Evolutionary conservation across 2,797 vertebrate species (phyloP), one percentile per base, ranked within the genome.

Genomic region (Aulostomus chinensis): DNA sequence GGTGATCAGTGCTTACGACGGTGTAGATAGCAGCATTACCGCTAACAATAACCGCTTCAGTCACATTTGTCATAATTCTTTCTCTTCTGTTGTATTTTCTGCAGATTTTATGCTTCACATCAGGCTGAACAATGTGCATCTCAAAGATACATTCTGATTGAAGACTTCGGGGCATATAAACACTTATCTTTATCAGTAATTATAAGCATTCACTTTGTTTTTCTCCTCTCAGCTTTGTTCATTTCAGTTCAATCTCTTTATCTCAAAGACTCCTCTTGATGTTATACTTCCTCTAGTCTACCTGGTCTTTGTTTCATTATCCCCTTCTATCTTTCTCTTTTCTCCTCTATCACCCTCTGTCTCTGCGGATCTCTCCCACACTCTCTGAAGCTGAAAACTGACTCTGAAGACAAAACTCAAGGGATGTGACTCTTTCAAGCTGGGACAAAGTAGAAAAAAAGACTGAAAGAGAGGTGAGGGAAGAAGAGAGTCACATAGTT

Each of bases 381-480:
- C 49, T 45, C 51, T 71, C 26, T 70, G 66, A 57, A 76, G 63
- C 57, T 73, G 73, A 72, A 81, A 76, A 64, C 62, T 61, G 62
- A 80, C 48, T 59, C 75, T 57, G 41, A 64, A 38, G 37, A 40
- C 42, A 18, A 64, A 47, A 55, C 77, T 65, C 80, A 7, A 16
- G 81, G 69, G 81, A 77, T 1, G 3, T 12, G 57, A 54, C 42
- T 48, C 51, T 75, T 78, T 75, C 57, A 71, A 68, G 77, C 57
- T 63, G 62, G 65, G 51, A 73, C 58, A 64, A 45, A 72, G 68
- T 53, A 35, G 37, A 67, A 40, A 74, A 57, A 78, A 76, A 72
- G 56, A 54, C 6, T 1, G 6, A 35, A 20, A 40, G 33, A 18
- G 38, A 16, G n/a, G n/a, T n/a, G n/a, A n/a, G n/a, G n/a, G 40